Conservation (phyloP, 2,888 invertebrate species). For the Tetramorium bicarinatum region DNA sequence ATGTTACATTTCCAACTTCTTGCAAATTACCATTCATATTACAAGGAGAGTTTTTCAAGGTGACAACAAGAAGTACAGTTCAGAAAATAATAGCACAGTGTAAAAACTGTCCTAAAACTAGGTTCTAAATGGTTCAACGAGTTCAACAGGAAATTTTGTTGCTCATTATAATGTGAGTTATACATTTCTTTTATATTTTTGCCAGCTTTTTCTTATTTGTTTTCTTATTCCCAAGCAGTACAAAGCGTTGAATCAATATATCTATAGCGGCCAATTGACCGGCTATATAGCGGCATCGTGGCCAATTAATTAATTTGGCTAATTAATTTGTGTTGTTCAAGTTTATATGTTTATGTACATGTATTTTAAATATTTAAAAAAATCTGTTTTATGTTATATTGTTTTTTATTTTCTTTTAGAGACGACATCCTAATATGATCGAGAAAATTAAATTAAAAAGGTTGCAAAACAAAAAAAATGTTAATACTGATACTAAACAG, state of each 20-base stretch:
- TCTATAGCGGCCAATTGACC: no score
- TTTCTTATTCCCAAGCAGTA: no score
- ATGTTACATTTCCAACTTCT: no score
- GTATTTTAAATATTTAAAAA: no score
- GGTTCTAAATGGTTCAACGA: constrained; percentile 11
- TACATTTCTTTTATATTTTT: not conserved
- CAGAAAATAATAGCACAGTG: constrained; percentile 11
- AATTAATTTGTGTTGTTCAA: no score
- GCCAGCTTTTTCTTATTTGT: not conserved
- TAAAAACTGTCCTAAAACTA: constrained; percentile 21
- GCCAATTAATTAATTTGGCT: no score
- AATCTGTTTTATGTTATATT: not conserved
- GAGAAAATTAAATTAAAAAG: constrained; percentile 13
- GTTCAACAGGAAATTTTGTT: constrained; percentile 6
- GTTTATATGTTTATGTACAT: not conserved
- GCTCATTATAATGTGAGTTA: constrained; percentile 31
- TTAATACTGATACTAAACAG: not conserved
- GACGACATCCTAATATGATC: constrained; percentile 1
- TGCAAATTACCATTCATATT: not conserved
- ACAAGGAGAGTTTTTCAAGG: not conserved
- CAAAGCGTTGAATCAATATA: no score
- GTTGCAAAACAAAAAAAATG: not conserved
- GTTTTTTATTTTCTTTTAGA: constrained; percentile 16
- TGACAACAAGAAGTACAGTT: not conserved
- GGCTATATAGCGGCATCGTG: no score